Evolutionary conservation across 2,888 invertebrate species (phyloP).

Genomic region (Julus scanicus): DNA sequence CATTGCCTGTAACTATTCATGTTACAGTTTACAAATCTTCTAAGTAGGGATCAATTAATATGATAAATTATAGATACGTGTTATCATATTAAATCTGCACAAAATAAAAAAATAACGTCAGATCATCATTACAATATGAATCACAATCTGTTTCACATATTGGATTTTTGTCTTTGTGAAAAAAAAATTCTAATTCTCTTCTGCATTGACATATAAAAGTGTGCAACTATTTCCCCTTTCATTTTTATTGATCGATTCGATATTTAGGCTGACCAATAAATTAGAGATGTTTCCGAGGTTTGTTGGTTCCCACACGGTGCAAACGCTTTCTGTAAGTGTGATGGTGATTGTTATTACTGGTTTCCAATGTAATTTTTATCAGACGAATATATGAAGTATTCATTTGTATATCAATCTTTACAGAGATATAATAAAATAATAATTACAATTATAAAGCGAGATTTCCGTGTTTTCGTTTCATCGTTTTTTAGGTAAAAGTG

Average conservation of each 20-base stretch:
- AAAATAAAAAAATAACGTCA: background rate
- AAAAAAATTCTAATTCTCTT: background rate
- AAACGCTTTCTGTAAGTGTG: conserved; percentile 40
- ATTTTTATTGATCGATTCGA: conserved; percentile 9
- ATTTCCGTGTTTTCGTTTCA: background rate
- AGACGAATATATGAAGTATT: conserved; percentile 45
- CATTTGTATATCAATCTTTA: conserved; percentile 47
- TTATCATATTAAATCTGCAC: background rate
- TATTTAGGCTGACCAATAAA: conserved; percentile 43
- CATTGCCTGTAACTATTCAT: too few relatives aligned
- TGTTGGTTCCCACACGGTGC: conserved; percentile 40
- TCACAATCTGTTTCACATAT: background rate
- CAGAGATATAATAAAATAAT: conserved; percentile 47
- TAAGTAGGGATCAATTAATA: too few relatives aligned
- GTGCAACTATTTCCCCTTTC: conserved; percentile 16
- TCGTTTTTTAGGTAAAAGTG: background rate
- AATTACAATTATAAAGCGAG: conserved; percentile 6
- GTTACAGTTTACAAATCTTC: too few relatives aligned
- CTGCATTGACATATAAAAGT: background rate
- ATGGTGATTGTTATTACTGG: conserved; percentile 47
- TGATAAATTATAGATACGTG: too few relatives aligned
- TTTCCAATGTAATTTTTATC: conserved; percentile 47
- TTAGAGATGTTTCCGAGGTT: conserved; percentile 25
- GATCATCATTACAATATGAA: background rate
- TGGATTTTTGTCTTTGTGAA: conserved; percentile 31